Evolutionary conservation across 2,113 vertebrate species (phyloP), one percentile per base, ranked within the genome.

Genomic region (Syngnathoides biaculeatus): DNA sequence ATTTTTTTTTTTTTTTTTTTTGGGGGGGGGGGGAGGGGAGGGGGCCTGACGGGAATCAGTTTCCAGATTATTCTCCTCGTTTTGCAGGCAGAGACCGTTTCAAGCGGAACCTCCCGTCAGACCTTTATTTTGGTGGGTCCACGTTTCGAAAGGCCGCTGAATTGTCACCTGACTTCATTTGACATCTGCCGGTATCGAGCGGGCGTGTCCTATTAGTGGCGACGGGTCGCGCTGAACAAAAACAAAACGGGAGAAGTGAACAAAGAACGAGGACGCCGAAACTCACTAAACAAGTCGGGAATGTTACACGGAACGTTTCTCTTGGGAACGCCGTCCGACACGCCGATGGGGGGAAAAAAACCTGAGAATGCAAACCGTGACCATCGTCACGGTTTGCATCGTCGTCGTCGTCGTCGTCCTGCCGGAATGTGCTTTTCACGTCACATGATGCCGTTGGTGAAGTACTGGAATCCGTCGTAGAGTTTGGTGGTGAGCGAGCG

Each of bases 381-480:
- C n/a, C 17, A 24, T 8, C 13, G 5, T 22, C 17, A 12, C 9
- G 19, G 12, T 7, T 14, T 7, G 55, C 13, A 35, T 35, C 6
- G 6, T 35, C 30, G 6, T 35, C 30, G 6, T 35, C 30, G 3
- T 35, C 30, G 6, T 35, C 30, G 45, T 6, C 45, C 19, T 30
- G 6, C 14, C 4, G n/a, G 10, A 53, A 24, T 53, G 50, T 11
- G 17, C 20, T 0, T 5, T 8, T 52, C 57, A 69, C 53, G 13
- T 52, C 57, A 69, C 53, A 59, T 98, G 93, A 98, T 98, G 92
- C 95, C 96, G 0, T 98, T 98, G 92, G 95, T 98, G 87, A 98
- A 92, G 92, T 98, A 98, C 92, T 98, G 96, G 92, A 98, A 98
- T 81, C 95, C 95, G 0, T 98, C 96, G 1, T 98, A 98, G 59